phyloP scores from a whole-genome alignment of 2,797 vertebrate species.

The Parauchenoglanis ngamensis region DNA sequence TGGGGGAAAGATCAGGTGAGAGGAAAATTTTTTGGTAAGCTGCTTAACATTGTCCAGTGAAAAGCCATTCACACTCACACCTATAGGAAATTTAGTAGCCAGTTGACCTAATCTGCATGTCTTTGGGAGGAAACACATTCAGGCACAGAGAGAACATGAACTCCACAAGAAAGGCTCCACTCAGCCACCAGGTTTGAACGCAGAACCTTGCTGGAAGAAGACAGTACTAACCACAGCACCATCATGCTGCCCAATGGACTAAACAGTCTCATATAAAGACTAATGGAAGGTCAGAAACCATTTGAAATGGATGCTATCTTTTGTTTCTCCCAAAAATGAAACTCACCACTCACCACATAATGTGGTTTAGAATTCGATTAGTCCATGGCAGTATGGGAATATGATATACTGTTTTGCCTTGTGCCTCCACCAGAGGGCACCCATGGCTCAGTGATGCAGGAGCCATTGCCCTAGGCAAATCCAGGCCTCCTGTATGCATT shows the following conservation, averaged over 20 bases:
- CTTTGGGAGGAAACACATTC: too few relatives aligned
- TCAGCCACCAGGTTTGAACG: too few relatives aligned
- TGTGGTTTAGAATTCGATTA: conserved; percentile 4
- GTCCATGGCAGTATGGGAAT: not conserved
- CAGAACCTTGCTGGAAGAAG: too few relatives aligned
- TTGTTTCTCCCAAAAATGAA: not conserved
- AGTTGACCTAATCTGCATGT: too few relatives aligned
- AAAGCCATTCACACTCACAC: not conserved
- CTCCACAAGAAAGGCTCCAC: too few relatives aligned
- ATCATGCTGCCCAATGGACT: not conserved
- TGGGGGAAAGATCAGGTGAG: not conserved
- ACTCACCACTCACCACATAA: not conserved
- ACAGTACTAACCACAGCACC: too few relatives aligned
- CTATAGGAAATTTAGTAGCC: too few relatives aligned
- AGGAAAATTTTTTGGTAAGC: not conserved
- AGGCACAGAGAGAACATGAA: too few relatives aligned
- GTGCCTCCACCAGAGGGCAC: not conserved
- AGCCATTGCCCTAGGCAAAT: not conserved
- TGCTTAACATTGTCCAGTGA: not conserved
- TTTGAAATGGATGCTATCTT: not conserved
- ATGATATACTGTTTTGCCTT: conserved; percentile 1
- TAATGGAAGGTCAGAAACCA: not conserved
- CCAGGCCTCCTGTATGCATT: not conserved
- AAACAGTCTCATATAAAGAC: not conserved
- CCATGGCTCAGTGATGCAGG: not conserved